A percentile compares a stretch with the other conserved stretches of the same genome.
phyloP scores from a whole-genome alignment of 2,888 invertebrate genomes.

The Cyclophora punctaria region DNA sequence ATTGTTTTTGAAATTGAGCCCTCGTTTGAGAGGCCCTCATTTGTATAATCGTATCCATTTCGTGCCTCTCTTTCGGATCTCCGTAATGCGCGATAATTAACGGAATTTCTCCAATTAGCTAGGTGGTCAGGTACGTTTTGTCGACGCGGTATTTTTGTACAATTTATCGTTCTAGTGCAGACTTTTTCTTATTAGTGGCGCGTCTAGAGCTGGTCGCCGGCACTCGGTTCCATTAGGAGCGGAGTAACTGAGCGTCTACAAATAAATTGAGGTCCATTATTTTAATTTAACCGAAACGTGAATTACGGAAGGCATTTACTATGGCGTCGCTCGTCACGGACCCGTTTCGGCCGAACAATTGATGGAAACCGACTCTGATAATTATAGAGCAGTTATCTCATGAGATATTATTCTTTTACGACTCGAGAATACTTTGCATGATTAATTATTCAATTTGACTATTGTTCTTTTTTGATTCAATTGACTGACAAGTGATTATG shows the following conservation, averaged over 20 bases:
- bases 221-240: slow-evolving; percentile 19
- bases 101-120: slow-evolving; percentile 8
- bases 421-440: too few relatives aligned
- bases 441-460: too few relatives aligned
- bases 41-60: slow-evolving; percentile 14
- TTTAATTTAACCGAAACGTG: slow-evolving; percentile 29
- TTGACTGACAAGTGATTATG: too few relatives aligned
- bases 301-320: slow-evolving; percentile 21
- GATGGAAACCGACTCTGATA: slow-evolving; percentile 6
- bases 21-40: slow-evolving; percentile 10
- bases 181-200: slow-evolving; percentile 20
- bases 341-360: slow-evolving; percentile 18
- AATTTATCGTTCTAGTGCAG: not conserved
- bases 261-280: slow-evolving; percentile 33
- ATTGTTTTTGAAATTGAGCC: slow-evolving; percentile 4
- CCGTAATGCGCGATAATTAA: slow-evolving; percentile 12
- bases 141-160: slow-evolving; percentile 2
- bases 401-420: not conserved
- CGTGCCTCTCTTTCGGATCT: slow-evolving; percentile 11
- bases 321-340: slow-evolving; percentile 12
- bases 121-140: slow-evolving; percentile 1
- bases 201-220: slow-evolving; percentile 15
- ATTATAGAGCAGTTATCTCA: not conserved
- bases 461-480: too few relatives aligned
- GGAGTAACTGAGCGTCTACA: slow-evolving; percentile 20